Percentiles rank a stretch among this genome's conserved stretches.
Conservation (phyloP, 2,888 invertebrate species). For the Spodoptera exigua region DNA sequence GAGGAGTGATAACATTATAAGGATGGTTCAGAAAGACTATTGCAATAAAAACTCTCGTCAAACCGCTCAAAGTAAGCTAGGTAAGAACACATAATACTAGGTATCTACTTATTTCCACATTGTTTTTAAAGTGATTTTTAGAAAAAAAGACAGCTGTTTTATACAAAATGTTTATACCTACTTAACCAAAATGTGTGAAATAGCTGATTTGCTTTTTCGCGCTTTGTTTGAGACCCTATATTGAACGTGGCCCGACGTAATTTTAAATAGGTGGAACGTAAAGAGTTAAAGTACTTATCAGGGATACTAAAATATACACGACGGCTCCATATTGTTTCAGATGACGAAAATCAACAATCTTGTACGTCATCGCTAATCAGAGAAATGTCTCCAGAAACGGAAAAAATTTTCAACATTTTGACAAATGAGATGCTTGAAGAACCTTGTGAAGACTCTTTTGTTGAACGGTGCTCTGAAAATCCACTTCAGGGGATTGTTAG, state of each 20-base stretch:
- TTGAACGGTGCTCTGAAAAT: constrained; percentile 29
- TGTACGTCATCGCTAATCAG: constrained; percentile 35
- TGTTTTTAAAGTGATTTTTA: constrained; percentile 27
- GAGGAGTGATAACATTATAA: constrained; percentile 36
- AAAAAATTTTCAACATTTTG: constrained; percentile 31
- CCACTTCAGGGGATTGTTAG: constrained; percentile 30
- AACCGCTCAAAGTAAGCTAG: constrained; percentile 31
- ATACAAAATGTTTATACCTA: constrained; percentile 26
- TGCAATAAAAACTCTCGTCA: constrained; percentile 33
- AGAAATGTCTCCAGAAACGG: constrained; percentile 37
- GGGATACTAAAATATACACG: constrained; percentile 25
- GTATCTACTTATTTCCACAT: constrained; percentile 24
- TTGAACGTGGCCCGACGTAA: constrained; percentile 25
- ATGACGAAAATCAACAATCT: constrained; percentile 36
- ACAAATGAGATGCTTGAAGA: constrained; percentile 32
- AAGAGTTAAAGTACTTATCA: constrained; percentile 33
- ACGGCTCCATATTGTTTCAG: constrained; percentile 30
- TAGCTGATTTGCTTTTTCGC: constrained; percentile 15
- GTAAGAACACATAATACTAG: constrained; percentile 30
- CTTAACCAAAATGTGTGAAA: constrained; percentile 24
- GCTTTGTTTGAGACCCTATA: constrained; percentile 24
- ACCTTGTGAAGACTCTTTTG: constrained; percentile 29
- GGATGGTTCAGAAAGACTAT: constrained; percentile 38
- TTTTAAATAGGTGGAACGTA: constrained; percentile 32
- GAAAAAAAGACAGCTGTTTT: constrained; percentile 27